A percentile compares a stretch with the other conserved stretches of the same genome.
These are phyloP conservation scores for Potamarius usumacintae DNA, from an alignment of 2,113 vertebrate species.

Conservation along the genomic window DNA sequence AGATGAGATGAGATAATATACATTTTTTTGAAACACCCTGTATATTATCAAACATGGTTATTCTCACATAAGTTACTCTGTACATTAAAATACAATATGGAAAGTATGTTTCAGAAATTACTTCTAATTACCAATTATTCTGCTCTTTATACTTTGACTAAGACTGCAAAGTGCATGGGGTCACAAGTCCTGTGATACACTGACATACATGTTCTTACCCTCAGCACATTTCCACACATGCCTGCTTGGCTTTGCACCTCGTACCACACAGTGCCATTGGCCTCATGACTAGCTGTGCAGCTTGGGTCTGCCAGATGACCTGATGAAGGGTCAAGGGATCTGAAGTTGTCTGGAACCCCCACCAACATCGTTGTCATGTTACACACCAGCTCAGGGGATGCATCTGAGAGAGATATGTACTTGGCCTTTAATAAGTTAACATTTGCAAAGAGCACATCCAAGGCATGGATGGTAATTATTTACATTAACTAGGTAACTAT, in stretches of 20 bases:
- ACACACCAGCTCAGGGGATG: slow-evolving; percentile 55
- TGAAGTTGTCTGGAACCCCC: slow-evolving; percentile 36
- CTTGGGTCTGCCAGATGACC: slow-evolving; percentile 58
- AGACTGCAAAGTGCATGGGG: not conserved
- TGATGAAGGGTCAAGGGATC: slow-evolving; percentile 55
- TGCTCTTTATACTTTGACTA: not conserved
- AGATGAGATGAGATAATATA: too few relatives aligned
- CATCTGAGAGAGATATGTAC: not conserved
- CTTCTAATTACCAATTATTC: not conserved
- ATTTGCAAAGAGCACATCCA: not conserved
- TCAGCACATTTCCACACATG: slow-evolving; percentile 63
- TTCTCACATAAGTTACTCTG: not conserved
- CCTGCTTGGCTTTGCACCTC: slow-evolving; percentile 45
- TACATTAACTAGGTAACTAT: not conserved
- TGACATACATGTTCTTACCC: slow-evolving; percentile 52
- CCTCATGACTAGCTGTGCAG: slow-evolving; percentile 45
- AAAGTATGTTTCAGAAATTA: not conserved
- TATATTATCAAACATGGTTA: not conserved
- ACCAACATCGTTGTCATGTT: slow-evolving; percentile 48
- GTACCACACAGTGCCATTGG: slow-evolving; percentile 56
- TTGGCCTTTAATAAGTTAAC: not conserved
- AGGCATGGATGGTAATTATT: not conserved
- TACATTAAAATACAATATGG: not conserved
- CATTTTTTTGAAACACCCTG: too few relatives aligned
- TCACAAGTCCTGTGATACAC: not conserved